Base-by-base conservation (phyloP, 2,113 vertebrate genomes). In the Phrynosoma platyrhinos region DNA sequence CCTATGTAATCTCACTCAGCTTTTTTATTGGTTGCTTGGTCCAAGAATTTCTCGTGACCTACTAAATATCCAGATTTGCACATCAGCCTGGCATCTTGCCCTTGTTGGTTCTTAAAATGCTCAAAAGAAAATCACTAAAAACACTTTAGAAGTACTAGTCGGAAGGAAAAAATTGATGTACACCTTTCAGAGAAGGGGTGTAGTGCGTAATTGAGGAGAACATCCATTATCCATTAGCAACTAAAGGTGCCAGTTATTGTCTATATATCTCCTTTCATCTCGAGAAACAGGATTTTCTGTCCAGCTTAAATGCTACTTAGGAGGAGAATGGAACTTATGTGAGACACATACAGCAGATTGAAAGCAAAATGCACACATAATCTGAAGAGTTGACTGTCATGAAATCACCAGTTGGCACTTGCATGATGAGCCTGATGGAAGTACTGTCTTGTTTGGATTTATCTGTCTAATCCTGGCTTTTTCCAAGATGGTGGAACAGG, bases 381-480 rank as follows among this genome's bases (percentile, higher is more conserved):
- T 20, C 23, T 9, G 18, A 64, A 88, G 27, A 2, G 5, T 87
- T 16, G 89, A 18, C 0, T 87, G 75, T 71, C 92, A 77, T 82
- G 91, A 86, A 91, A 89, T 84, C 79, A 81, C 79, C 21, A 5
- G 88, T 84, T 91, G 62, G 30, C 16, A 0, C 86, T 92, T 90
- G 89, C 77, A 9, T 84, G 64, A 64, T 83, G 66, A 72, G 80
- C 91, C 27, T 89, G 88, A 66, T 1, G 0, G 53, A 6, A 84
- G 92, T 89, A 55, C n/a, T n/a, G 69, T 76, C 92, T 82, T 88
- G 36, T 90, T 53, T 90, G 94, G 64, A 82, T 93, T 69, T 42
- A 85, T 89, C 89, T 86, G 91, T 36, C 83, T 88, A 66, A 52
- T 79, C 25, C 82, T 78, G 71, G 79, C 85, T 76, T 64, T 58